phyloP scores from a whole-genome alignment of 2,888 invertebrate species.

The Drosophila melanosoma region DNA sequence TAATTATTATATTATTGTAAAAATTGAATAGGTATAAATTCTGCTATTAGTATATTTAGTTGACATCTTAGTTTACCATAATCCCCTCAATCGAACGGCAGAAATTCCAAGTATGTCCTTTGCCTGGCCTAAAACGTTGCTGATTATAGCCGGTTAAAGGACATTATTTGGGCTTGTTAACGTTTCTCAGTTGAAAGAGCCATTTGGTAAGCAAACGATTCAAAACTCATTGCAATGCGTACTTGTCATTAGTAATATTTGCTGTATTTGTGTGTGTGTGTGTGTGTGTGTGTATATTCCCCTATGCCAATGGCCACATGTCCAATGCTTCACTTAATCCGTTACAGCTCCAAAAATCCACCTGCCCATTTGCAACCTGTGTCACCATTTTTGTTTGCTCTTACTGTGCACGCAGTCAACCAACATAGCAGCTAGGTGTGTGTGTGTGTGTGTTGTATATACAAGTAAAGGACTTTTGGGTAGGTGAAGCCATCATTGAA shows the following conservation, averaged over 20 bases:
- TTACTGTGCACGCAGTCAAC: conserved; percentile 45
- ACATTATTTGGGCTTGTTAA: background rate
- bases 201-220: conserved; percentile 25
- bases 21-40: background rate
- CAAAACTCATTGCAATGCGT: conserved; percentile 47
- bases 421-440: conserved; percentile 4
- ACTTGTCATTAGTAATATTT: conserved; percentile 57
- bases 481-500: conserved; percentile 29
- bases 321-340: conserved; percentile 2
- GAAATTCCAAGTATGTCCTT: background rate
- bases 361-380: conserved; percentile 30
- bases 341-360: conserved; percentile 6
- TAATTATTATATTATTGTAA: too few species aligned
- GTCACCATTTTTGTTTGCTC: conserved; percentile 61
- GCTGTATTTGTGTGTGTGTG: conserved; percentile 13
- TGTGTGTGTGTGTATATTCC: conserved; percentile 3
- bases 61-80: background rate
- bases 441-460: conserved; percentile 9
- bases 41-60: background rate
- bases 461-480: conserved; percentile 25
- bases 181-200: background rate
- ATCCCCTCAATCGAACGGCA: background rate
- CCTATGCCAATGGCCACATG: conserved; percentile 13
- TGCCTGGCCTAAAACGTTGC: background rate
- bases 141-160: background rate